Evolutionary conservation across 2,888 invertebrate species (phyloP), one percentile per base, ranked within the genome.

Genomic region (Gastracanthus pulcherrimus): DNA sequence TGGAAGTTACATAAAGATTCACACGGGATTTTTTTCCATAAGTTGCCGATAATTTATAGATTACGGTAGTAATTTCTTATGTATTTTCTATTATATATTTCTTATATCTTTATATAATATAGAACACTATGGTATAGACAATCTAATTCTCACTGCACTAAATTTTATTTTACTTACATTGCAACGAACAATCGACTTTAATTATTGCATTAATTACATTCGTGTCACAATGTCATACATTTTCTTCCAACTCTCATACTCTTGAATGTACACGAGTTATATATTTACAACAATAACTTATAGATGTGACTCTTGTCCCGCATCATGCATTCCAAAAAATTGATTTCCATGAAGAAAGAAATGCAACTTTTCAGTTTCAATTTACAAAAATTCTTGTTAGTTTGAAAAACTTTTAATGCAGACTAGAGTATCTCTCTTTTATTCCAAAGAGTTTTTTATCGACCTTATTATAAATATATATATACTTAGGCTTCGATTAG

Each of bases 381-480:
- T 71, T 75, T 75, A 70, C 29, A 78, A 78, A 71, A 76, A 72
- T 66, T 76, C 58, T 26, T 62, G 16, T 70, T 70, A 72, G 38
- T 72, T 72, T 77, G 60, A 67, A 72, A 72, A 81, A 74, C 16
- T 1, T 38, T 81, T 71, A 78, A 78, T 76, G 70, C 66, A 79
- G 82, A 82, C 82, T 82, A 82, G 82, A 82, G 64, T 75, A 34
- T 58, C 13, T 29, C 71, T 82, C 75, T 75, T n/a, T n/a, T 62
- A 34, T 60, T 55, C 34, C n/a, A 78, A 60, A 78, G 62, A 77
- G n/a, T 62, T 75, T 36, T 74, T 51, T 60, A 51, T 72, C 41
- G 11, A 48, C 19, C 38, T 62, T 66, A 16, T 38, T 62, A 58
- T 45, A n/a, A n/a, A n/a, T n/a, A n/a, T 5, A 45, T 45, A 1